These are phyloP conservation scores for Eilema caniola DNA, from an alignment of 2,888 invertebrate genomes.

Conservation along the genomic window DNA sequence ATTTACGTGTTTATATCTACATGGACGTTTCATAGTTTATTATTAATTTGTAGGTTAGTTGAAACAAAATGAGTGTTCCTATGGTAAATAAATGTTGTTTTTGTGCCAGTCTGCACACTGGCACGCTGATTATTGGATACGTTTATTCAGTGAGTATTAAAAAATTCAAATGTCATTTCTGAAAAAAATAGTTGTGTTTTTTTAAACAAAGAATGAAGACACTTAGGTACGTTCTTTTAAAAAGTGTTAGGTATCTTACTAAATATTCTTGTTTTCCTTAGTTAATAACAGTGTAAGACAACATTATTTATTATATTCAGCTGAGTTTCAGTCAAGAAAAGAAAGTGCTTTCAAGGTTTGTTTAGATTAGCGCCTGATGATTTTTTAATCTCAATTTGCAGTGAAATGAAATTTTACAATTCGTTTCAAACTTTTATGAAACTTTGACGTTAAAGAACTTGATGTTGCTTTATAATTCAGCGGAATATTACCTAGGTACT, in stretches of 20 bases:
- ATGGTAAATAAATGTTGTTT: constrained; percentile 77
- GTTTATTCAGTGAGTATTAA: constrained; percentile 71
- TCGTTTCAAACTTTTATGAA: not conserved
- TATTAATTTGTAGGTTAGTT: constrained; percentile 34
- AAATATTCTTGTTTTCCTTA: not conserved
- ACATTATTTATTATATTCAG: not conserved
- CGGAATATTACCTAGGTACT: not conserved
- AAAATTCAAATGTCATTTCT: not conserved
- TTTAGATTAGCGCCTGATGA: constrained; percentile 32
- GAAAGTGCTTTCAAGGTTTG: constrained; percentile 29
- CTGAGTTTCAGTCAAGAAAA: constrained; percentile 19
- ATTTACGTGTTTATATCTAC: constrained; percentile 8
- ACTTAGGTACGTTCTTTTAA: not conserved
- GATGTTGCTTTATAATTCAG: not conserved
- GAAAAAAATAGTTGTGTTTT: not conserved
- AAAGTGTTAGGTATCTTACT: not conserved
- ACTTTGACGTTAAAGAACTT: no score
- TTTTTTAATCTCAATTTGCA: constrained; percentile 30
- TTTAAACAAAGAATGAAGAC: not conserved
- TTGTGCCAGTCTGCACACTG: constrained; percentile 72
- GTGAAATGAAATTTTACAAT: not conserved
- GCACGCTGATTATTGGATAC: constrained; percentile 78
- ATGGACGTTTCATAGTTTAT: constrained; percentile 43
- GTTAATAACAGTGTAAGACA: not conserved
- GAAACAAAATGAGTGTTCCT: constrained; percentile 73